Evolutionary conservation across 2,113 vertebrate species (phyloP), one percentile per base, ranked within the genome.

Genomic region (Hippopotamus amphibius): DNA sequence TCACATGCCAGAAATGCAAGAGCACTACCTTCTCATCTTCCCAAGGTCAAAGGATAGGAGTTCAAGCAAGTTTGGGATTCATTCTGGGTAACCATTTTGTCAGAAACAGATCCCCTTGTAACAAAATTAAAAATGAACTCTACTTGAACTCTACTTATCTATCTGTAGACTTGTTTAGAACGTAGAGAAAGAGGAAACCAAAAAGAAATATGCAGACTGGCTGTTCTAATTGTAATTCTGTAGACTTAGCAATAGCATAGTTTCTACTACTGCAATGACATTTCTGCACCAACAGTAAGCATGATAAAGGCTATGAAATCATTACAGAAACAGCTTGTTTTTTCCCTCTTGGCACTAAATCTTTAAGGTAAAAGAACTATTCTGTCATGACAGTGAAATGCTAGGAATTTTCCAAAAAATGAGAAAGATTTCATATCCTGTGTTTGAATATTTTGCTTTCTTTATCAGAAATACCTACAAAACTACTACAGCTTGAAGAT

Each of bases 361-460:
- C 8, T 80, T 33, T 59, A 82, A 92, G 41, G 33, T 53, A 14
- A 81, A 92, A 71, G 22, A 53, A 33, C 41, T 80, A 24, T 5
- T 59, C 53, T 72, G 28, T 48, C 28, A 26, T 53, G 30, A 37
- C 22, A 72, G 99, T 99, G 99, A 99, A 69, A 69, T 46, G 30
- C 8, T 43, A 22, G 28, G 37, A 37, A 13, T 76, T 88, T 71
- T 63, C 26, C 11, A 57, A 65, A 65, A 65, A 85, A 37, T 81
- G 26, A 41, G 41, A 65, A 82, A 74, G n/a, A 63, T 76, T 82
- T 74, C 7, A 28, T 79, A 83, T 43, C 79, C 28, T 63, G 16
- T 76, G 9, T 82, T 61, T 88, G 28, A 46, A 50, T n/a, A 37
- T 41, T 59, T 71, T 50, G 22, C 92, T 19, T 93, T 68, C 2